Conservation (phyloP, 2,888 invertebrate species). For the Girardia tigrina region DNA sequence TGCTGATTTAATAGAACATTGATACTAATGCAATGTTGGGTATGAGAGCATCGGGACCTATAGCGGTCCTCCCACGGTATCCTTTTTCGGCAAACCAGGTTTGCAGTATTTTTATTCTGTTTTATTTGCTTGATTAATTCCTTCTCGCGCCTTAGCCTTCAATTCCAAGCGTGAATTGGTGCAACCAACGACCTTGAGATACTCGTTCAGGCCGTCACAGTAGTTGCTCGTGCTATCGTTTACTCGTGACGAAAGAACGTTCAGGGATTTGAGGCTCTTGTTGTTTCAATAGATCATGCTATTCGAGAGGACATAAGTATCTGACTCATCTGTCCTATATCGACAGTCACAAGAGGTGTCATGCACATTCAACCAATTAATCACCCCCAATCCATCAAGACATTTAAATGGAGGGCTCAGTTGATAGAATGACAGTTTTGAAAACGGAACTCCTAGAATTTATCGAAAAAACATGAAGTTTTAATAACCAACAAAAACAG, state of each 20-base stretch:
- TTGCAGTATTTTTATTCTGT: conserved; percentile 62
- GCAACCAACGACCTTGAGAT: conserved; percentile 43
- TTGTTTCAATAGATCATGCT: conserved; percentile 74
- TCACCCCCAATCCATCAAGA: conserved; percentile 68
- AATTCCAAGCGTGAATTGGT: conserved; percentile 56
- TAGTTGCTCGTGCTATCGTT: conserved; percentile 84
- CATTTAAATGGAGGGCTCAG: conserved; percentile 70
- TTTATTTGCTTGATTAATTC: conserved; percentile 61
- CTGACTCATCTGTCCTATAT: conserved; percentile 56
- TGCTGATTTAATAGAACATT: too few relatives aligned
- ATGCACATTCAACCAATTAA: conserved; percentile 60
- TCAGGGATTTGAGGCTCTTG: conserved; percentile 57
- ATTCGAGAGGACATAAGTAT: conserved; percentile 72
- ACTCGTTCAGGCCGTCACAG: conserved; percentile 57
- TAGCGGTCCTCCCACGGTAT: too few relatives aligned
- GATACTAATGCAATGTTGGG: too few relatives aligned
- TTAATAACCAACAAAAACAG: too few relatives aligned
- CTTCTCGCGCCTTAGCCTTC: conserved; percentile 49
- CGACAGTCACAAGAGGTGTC: conserved; percentile 58
- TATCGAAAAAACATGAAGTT: too few relatives aligned
- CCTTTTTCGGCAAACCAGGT: too few relatives aligned
- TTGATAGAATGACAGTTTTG: conserved; percentile 63
- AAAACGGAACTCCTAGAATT: too few relatives aligned
- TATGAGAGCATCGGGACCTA: too few relatives aligned
- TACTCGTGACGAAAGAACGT: conserved; percentile 68